These are phyloP conservation scores for Lucilia cuprina DNA, from an alignment of 1,140 invertebrate genomes.

Conservation along the genomic window DNA sequence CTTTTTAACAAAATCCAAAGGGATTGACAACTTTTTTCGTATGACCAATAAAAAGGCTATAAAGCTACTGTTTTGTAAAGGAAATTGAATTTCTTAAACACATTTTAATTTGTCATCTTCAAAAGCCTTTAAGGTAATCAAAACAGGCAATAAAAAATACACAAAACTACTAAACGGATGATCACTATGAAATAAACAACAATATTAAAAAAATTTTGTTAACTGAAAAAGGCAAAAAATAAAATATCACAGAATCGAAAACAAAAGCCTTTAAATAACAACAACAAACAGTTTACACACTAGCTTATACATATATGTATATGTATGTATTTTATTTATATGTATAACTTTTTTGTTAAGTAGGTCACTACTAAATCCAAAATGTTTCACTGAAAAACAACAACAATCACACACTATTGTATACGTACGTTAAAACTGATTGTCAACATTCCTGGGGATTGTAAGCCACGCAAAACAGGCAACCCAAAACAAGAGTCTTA, in stretches of 20 bases:
- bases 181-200: background rate
- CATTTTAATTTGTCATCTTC: slow-evolving; percentile 33
- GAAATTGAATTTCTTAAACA: slow-evolving; percentile 31
- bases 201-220: background rate
- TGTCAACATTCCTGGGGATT: slow-evolving; percentile 20
- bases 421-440: background rate
- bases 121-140: slow-evolving; percentile 28
- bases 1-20: slow-evolving; percentile 3
- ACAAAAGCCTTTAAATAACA: background rate
- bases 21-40: slow-evolving; percentile 26
- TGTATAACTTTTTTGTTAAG: background rate
- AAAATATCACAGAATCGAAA: background rate
- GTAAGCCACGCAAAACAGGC: slow-evolving; percentile 26
- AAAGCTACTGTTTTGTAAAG: background rate
- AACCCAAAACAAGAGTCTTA: background rate
- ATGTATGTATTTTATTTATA: background rate
- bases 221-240: background rate
- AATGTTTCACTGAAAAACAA: background rate
- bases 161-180: background rate
- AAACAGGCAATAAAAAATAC: background rate
- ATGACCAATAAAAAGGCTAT: background rate
- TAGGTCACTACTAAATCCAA: slow-evolving; percentile 31
- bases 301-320: background rate
- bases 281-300: background rate
- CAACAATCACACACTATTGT: background rate